phyloP scores from a whole-genome alignment of 2,888 invertebrate species.

The Muscina levida region DNA sequence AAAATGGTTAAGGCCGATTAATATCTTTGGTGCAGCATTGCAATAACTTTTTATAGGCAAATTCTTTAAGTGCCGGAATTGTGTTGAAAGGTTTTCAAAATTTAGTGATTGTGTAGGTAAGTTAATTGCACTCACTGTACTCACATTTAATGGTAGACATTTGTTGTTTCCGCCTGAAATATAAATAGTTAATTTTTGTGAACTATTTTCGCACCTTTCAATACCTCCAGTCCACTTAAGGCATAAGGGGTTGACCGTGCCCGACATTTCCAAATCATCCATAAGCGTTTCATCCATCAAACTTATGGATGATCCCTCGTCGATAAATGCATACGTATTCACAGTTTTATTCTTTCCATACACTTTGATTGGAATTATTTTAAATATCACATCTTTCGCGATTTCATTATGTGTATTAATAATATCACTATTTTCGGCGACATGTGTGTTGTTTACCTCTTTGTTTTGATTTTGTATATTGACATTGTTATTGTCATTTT shows the following conservation, averaged over 20 bases:
- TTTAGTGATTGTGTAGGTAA: slow-evolving; percentile 20
- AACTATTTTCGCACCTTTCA: slow-evolving; percentile 15
- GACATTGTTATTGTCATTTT: too few species aligned
- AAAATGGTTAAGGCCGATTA: slow-evolving; percentile 6
- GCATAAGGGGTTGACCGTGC: slow-evolving; percentile 7
- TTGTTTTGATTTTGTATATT: too few species aligned
- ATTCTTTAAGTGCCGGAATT: slow-evolving; percentile 13
- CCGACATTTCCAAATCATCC: neutral
- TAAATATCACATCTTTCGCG: too few species aligned
- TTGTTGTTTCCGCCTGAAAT: slow-evolving; percentile 13
- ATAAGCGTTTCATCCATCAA: slow-evolving; percentile 19
- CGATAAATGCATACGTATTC: neutral
- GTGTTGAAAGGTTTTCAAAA: neutral
- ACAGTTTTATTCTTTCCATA: slow-evolving; percentile 24
- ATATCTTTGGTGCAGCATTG: slow-evolving; percentile 24
- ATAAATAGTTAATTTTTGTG: slow-evolving; percentile 17
- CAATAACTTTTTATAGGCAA: slow-evolving; percentile 16
- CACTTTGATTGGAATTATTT: slow-evolving; percentile 38
- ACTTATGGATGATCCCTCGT: slow-evolving; percentile 31
- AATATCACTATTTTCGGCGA: neutral
- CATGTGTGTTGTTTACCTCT: neutral
- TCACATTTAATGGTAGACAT: slow-evolving; percentile 2
- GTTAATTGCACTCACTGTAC: slow-evolving; percentile 28
- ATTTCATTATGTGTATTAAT: slow-evolving; percentile 14
- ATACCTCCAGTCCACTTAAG: slow-evolving; percentile 17